These are phyloP conservation scores for Lacerta bilineata DNA, from an alignment of 2,797 vertebrate species.

Conservation along the genomic window DNA sequence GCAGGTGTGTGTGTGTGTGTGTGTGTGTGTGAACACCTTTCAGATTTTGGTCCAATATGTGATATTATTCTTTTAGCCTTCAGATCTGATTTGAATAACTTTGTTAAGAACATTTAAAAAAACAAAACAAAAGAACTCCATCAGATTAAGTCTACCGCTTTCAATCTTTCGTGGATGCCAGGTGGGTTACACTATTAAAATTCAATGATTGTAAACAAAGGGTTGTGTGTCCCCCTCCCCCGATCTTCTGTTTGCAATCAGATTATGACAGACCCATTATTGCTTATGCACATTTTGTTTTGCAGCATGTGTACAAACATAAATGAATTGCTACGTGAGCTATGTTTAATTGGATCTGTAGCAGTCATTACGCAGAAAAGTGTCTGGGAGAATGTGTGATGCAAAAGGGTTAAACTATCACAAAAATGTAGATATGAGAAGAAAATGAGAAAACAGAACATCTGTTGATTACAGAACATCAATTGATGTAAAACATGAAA, in stretches of 20 bases:
- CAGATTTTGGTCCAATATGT: background rate
- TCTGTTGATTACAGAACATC: background rate
- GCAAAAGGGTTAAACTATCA: background rate
- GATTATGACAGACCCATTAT: background rate
- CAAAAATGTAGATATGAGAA: background rate
- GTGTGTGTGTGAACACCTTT: background rate
- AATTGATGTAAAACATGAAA: background rate
- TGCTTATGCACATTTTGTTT: background rate
- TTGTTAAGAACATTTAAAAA: too few species aligned
- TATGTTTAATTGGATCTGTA: too few species aligned
- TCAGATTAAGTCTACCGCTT: background rate
- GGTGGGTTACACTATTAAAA: background rate
- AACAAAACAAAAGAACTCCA: background rate
- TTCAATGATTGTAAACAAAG: background rate
- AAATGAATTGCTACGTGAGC: background rate
- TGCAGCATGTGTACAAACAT: background rate
- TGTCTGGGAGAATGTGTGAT: background rate
- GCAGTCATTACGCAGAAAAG: too few species aligned
- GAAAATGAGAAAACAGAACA: background rate
- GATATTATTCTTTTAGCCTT: background rate
- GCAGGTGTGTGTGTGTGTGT: too few species aligned
- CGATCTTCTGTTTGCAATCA: background rate
- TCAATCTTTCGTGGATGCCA: background rate
- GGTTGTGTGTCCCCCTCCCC: too few species aligned
- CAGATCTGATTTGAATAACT: background rate